phyloP scores from a whole-genome alignment of 2,797 vertebrate genomes.

The Diplodus sargus region DNA sequence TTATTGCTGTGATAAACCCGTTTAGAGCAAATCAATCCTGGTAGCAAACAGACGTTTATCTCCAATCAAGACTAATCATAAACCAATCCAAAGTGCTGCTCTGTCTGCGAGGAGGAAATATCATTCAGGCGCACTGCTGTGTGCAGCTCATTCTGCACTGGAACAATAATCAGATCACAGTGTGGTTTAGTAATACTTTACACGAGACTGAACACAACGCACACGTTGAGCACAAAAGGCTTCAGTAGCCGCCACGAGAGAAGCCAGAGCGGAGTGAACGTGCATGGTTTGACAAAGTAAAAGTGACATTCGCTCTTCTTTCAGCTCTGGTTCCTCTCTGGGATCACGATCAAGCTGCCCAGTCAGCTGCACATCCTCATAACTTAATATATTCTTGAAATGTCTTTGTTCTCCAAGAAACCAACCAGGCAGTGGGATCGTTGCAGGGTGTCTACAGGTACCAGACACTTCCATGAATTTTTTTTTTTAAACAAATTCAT shows the following conservation, averaged over 20 bases:
- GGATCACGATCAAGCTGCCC: neutral
- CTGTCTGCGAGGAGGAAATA: slow-evolving; percentile 18
- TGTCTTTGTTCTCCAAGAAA: no score
- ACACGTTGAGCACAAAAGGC: slow-evolving; percentile 18
- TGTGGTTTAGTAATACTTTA: neutral
- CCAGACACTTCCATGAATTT: no score
- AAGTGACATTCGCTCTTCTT: slow-evolving; percentile 31
- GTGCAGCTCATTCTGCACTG: slow-evolving; percentile 8
- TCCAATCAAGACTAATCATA: slow-evolving; percentile 59
- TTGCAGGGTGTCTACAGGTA: no score
- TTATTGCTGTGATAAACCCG: slow-evolving; percentile 59
- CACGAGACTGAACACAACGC: slow-evolving; percentile 20
- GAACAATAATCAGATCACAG: slow-evolving; percentile 19
- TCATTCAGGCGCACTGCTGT: neutral
- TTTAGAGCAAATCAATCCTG: slow-evolving; percentile 68
- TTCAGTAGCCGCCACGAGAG: slow-evolving; percentile 12
- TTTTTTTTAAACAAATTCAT: no score
- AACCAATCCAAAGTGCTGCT: slow-evolving; percentile 32
- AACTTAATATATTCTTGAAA: neutral
- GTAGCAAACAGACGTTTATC: slow-evolving; percentile 54
- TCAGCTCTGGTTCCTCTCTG: slow-evolving; percentile 5
- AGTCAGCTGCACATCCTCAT: neutral
- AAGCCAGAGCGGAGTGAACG: neutral
- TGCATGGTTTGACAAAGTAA: slow-evolving; percentile 22
- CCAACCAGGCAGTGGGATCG: no score